These are phyloP conservation scores for Pseudoips prasinana DNA, from an alignment of 2,888 invertebrate species.

Conservation along the genomic window DNA sequence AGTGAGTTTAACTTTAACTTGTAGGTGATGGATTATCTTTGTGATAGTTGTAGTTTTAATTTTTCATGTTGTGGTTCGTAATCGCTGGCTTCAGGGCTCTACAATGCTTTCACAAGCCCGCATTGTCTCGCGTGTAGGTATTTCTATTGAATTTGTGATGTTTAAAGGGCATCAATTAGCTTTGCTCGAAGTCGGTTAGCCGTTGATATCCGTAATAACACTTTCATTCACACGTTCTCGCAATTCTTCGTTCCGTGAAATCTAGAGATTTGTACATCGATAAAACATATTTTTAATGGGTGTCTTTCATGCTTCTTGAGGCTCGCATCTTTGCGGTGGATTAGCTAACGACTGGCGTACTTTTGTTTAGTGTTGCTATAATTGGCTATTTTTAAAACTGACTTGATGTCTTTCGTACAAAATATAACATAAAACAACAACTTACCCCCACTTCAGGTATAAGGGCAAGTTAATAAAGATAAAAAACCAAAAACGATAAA, in stretches of 20 bases:
- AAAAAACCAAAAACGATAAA: too few species aligned
- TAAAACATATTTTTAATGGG: slow-evolving; percentile 38
- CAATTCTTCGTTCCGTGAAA: slow-evolving; percentile 46
- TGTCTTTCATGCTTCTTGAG: slow-evolving; percentile 15
- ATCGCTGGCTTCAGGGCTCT: slow-evolving; percentile 24
- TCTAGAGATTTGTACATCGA: slow-evolving; percentile 31
- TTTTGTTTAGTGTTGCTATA: too few species aligned
- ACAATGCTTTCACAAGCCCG: slow-evolving; percentile 28
- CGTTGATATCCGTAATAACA: slow-evolving; percentile 42
- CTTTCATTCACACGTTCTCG: slow-evolving; percentile 45
- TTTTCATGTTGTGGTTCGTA: too few species aligned
- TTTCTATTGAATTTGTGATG: slow-evolving; percentile 51
- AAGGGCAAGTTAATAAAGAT: too few species aligned
- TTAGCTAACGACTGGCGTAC: too few species aligned
- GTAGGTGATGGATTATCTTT: slow-evolving; percentile 12
- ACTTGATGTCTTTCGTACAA: too few species aligned
- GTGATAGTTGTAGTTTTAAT: too few species aligned
- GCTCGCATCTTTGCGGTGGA: too few species aligned
- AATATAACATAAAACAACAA: too few species aligned
- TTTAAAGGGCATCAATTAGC: slow-evolving; percentile 65
- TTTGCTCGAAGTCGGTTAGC: slow-evolving; percentile 38
- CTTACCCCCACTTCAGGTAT: too few species aligned
- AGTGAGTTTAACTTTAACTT: slow-evolving; percentile 7
- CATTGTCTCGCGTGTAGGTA: slow-evolving; percentile 34
- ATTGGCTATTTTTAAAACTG: too few species aligned